Base-by-base conservation (phyloP, 2,797 vertebrate genomes). In the Halcyon badia region DNA sequence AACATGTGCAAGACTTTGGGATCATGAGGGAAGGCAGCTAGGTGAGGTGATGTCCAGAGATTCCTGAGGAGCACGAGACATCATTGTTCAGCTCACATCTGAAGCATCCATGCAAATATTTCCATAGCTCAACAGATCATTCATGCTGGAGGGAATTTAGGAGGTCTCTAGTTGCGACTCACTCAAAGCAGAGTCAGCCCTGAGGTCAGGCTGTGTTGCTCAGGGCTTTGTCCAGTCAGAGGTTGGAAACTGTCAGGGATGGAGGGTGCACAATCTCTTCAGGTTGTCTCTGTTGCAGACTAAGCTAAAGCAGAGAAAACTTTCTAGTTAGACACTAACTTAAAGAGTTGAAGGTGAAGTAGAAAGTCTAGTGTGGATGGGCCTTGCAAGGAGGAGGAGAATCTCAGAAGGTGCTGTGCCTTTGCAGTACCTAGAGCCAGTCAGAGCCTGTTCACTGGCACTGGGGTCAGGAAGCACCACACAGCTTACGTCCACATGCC, bases 361-460 rank as follows among this genome's bases (percentile, higher is more conserved):
- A 71, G 56, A 16, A 68, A 35, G 4, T 56, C 56, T 46, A 21
- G 3, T 13, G 25, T 79, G 21, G 26, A 69, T 81, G 28, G 60
- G 11, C n/a, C 35, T 66, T 48, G 33, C 31, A 15, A 88, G 69
- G n/a, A 60, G 49, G 31, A 79, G 33, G 14, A 46, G 33, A 60
- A 66, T 62, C 26, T 17, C n/a, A 75, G 37, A 6, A 21, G 44
- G 11, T 0, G 0, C 8, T 31, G 21, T n/a, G 22, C 33, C 21
- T 95, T 71, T 28, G 37, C 9, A 33, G 28, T 26, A 68, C 25
- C 33, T 54, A 19, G 83, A 68, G 31, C 22, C 35, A 75, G 6
- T 3, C n/a, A 39, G n/a, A 16, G 28, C 3, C 48, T 70, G 2
- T 73, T 68, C 8, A 81, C 17, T 75, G 72, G 31, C 51, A 30